Evolutionary conservation across 2,113 vertebrate genomes (phyloP), one percentile per base, ranked within the genome.

Genomic region (Tympanuchus pallidicinctus): DNA sequence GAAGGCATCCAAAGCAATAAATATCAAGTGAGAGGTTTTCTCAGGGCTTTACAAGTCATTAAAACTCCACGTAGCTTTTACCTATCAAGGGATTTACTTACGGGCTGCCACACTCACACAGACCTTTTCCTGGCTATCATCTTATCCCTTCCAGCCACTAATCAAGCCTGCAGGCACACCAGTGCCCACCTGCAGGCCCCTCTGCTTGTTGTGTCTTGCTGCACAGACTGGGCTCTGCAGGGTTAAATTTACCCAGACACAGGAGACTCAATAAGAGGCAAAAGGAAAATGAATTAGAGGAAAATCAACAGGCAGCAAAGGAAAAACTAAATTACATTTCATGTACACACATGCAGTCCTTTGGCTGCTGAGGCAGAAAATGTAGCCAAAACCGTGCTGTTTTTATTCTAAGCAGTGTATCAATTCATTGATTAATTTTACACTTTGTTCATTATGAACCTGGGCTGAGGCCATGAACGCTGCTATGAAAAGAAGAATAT

Each of bases 341-440:
- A 94, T 91, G 92, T 67, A 93, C 80, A 95, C 84, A 96, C 81
- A 95, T 96, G 92, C 89, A 90, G 89, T 96, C 87, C 88, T 93
- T 96, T 97, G 92, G 94, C 90, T 95, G 75, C 93, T 93, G 95
- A 76, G 86, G 74, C 67, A 83, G 76, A 94, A 97, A 96, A 96
- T 13, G 34, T 48, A 95, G 91, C 85, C 93, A 96, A 95, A 96
- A 60, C 48, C 20, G 6, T 56, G 88, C 94, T 91, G 88, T 82
- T 97, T 96, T 96, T 88, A 89, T 96, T 97, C 75, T 96, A 97
- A 97, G 95, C 91, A 95, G 82, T 95, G 79, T 86, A 97, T 97
- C 90, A 95, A 94, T 90, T 82, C 92, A 92, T 90, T 97, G 91
- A 91, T 97, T 97, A 97, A 96, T 96, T 96, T 95, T 97, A 96